Percentiles rank a stretch among this genome's conserved stretches.
phyloP scores from a whole-genome alignment of 2,113 vertebrate genomes.

The Poicephalus gulielmi region DNA sequence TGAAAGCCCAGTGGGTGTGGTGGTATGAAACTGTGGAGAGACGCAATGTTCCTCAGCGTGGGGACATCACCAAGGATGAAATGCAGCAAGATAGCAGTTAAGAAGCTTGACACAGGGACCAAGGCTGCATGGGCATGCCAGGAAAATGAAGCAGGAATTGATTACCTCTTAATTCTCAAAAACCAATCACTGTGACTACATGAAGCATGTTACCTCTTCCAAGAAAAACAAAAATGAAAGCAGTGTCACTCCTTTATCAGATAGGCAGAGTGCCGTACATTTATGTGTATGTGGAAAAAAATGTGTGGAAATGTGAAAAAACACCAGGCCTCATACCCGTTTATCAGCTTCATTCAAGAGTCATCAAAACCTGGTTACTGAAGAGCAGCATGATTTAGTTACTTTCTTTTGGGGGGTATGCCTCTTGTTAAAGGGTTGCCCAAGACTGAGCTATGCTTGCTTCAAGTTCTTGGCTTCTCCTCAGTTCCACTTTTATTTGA shows the following conservation, averaged over 20 bases:
- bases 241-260: background rate
- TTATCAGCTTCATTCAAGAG: background rate
- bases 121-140: rapidly evolving
- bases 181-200: background rate
- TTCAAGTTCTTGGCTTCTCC: background rate
- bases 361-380: background rate
- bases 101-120: background rate
- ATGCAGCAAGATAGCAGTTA: background rate
- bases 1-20: constrained; percentile 1
- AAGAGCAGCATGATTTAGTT: background rate
- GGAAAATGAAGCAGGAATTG: background rate
- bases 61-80: background rate
- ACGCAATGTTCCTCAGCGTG: background rate
- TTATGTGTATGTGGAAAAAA: background rate
- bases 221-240: background rate
- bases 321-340: background rate
- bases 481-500: background rate
- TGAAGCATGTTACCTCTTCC: background rate
- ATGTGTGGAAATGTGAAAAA: background rate
- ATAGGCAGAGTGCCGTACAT: background rate
- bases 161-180: background rate
- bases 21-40: background rate
- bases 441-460: background rate
- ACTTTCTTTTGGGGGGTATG: background rate
- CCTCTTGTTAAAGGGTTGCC: background rate